A percentile compares a stretch with the other conserved stretches of the same genome.
Conservation (phyloP, 2,797 vertebrate genomes). For the Hippoglossus hippoglossus region DNA sequence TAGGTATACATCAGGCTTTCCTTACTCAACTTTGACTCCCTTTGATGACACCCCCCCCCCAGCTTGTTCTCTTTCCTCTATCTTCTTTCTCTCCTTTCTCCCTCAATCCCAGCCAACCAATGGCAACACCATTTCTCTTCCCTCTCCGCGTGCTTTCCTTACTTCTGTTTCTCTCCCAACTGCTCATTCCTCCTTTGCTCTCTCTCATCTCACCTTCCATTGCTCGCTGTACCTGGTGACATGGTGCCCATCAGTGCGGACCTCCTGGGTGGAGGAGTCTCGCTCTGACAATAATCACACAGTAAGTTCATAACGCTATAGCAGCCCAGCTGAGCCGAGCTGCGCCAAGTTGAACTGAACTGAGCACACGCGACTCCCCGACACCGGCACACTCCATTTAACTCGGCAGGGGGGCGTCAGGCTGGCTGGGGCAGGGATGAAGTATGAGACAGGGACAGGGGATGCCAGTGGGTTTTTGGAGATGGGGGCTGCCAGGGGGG, state of each 20-base stretch:
- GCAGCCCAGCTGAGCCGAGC: conserved; percentile 67
- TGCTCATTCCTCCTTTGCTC: conserved; percentile 40
- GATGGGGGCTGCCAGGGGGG: conserved; percentile 14
- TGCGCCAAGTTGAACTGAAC: conserved; percentile 69
- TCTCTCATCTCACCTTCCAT: conserved; percentile 63
- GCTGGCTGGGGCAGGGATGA: conserved; percentile 73
- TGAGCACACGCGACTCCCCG: conserved; percentile 74
- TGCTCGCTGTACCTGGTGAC: conserved; percentile 74
- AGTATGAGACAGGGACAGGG: conserved; percentile 70
- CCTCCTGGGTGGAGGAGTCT: conserved; percentile 79
- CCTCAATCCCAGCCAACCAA: conserved; percentile 21
- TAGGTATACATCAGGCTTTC: conserved; percentile 69
- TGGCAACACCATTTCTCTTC: conserved; percentile 40
- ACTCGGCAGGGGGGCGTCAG: conserved; percentile 74
- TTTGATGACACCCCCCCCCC: conserved; percentile 63
- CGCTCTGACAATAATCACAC: conserved; percentile 80
- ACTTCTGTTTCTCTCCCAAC: conserved; percentile 29
- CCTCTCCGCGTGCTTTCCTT: conserved; percentile 41
- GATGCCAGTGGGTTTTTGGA: conserved; percentile 58
- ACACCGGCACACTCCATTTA: conserved; percentile 83
- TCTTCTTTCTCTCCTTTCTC: conserved; percentile 46
- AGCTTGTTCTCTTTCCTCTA: conserved; percentile 31
- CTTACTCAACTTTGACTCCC: conserved; percentile 56
- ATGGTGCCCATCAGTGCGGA: conserved; percentile 77
- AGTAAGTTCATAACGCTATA: conserved; percentile 80